phyloP scores from a whole-genome alignment of 2,113 vertebrate genomes.

The Hypomesus transpacificus region DNA sequence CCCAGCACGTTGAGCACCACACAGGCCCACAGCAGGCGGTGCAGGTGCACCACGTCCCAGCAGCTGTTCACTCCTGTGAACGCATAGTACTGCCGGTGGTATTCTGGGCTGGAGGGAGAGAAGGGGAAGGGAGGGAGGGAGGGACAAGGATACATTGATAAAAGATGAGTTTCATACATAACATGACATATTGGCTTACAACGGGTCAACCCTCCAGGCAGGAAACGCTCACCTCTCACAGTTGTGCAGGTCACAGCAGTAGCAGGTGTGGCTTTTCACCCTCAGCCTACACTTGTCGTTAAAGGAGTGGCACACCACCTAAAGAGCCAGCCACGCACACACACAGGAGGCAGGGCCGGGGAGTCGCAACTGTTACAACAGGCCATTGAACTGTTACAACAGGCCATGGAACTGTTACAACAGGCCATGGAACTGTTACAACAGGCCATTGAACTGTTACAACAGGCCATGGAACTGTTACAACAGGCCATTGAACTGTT shows the following conservation, averaged over 20 bases:
- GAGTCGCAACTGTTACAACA: too few species aligned
- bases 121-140: not conserved
- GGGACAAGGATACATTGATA: not conserved
- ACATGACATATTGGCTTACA: too few species aligned
- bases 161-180: not conserved
- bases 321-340: conserved; percentile 34
- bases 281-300: conserved; percentile 77
- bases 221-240: conserved; percentile 80
- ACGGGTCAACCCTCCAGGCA: too few species aligned
- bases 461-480: too few species aligned
- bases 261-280: conserved; percentile 87
- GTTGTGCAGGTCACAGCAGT: conserved; percentile 91
- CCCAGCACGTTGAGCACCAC: conserved; percentile 82
- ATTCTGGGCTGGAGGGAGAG: conserved; percentile 68
- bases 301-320: conserved; percentile 81
- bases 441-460: too few species aligned
- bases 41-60: conserved; percentile 83
- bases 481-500: too few species aligned
- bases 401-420: too few species aligned
- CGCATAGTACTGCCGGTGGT: conserved; percentile 75
- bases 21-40: conserved; percentile 87
- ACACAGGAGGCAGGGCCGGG: not conserved
- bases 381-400: too few species aligned
- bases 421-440: too few species aligned
- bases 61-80: conserved; percentile 84